A percentile compares a stretch with the other conserved stretches of the same genome.
Evolutionary conservation across 1,140 invertebrate genomes (phyloP).

Genomic region (Nylanderia fulva): DNA sequence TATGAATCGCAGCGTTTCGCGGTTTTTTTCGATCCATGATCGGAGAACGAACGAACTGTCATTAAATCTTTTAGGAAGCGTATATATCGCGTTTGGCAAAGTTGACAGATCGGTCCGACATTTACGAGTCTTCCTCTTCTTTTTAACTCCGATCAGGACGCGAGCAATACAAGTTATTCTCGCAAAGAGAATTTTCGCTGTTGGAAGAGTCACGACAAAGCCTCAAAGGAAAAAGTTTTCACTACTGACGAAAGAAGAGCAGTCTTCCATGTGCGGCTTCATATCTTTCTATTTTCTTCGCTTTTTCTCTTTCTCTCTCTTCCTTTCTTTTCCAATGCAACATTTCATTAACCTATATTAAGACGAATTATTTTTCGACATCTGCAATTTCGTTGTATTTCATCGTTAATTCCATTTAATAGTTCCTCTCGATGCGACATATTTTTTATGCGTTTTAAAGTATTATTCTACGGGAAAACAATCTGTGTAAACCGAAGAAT

Average conservation of each 20-base stretch:
- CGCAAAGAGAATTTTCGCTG: slow-evolving; percentile 68
- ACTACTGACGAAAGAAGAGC: slow-evolving; percentile 34
- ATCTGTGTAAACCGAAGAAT: slow-evolving; percentile 36
- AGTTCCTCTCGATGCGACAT: slow-evolving; percentile 22
- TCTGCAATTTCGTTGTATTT: slow-evolving; percentile 37
- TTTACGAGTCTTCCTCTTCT: slow-evolving; percentile 47
- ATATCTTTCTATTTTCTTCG: background rate
- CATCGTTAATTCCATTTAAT: slow-evolving; percentile 34
- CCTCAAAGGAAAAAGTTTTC: slow-evolving; percentile 67
- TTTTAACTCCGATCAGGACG: slow-evolving; percentile 32
- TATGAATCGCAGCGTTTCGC: slow-evolving; percentile 16
- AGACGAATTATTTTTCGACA: slow-evolving; percentile 51
- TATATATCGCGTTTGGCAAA: slow-evolving; percentile 34
- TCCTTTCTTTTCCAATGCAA: background rate
- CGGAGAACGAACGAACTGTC: slow-evolving; percentile 9
- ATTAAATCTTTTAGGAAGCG: slow-evolving; percentile 66
- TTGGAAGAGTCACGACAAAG: slow-evolving; percentile 66
- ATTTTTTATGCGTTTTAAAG: too few relatives aligned
- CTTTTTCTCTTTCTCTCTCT: background rate
- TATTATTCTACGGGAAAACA: slow-evolving; percentile 25
- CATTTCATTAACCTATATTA: slow-evolving; percentile 45
- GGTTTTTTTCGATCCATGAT: background rate
- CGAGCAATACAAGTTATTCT: slow-evolving; percentile 40
- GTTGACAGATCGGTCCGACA: slow-evolving; percentile 47
- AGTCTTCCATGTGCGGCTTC: slow-evolving; percentile 1